Evolutionary conservation across 2,797 vertebrate genomes (phyloP).

Genomic region (Chloroceryle inda): DNA sequence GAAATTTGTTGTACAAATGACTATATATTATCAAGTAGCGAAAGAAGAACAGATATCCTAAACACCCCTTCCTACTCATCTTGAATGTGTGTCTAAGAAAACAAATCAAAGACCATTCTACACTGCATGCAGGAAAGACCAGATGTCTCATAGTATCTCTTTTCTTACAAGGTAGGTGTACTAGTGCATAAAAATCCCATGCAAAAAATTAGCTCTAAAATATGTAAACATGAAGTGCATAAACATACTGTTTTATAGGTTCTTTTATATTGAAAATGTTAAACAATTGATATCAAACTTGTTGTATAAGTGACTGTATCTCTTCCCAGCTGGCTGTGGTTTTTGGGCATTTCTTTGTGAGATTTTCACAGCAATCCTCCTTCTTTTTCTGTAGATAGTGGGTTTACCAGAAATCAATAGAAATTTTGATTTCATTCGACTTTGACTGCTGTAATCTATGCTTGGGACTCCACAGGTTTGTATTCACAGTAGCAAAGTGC

Average conservation of each 20-base stretch:
- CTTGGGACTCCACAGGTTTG: not conserved
- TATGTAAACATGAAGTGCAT: not conserved
- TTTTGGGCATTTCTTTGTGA: slow-evolving; percentile 12
- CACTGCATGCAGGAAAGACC: not conserved
- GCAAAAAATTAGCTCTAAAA: not conserved
- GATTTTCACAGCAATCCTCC: slow-evolving; percentile 3
- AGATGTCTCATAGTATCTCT: not conserved
- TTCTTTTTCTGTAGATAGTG: slow-evolving; percentile 28
- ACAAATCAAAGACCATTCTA: not conserved
- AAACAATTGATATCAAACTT: not conserved
- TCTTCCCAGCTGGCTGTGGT: not conserved
- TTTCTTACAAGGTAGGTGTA: not conserved
- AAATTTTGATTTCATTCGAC: slow-evolving; percentile 9
- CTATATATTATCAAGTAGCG: not conserved
- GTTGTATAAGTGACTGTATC: not conserved
- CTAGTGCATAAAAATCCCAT: not conserved
- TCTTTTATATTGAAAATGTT: not conserved
- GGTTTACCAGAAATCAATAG: slow-evolving; percentile 28
- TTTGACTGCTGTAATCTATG: not conserved
- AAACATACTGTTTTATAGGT: not conserved
- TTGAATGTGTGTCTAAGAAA: not conserved
- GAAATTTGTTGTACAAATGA: not conserved
- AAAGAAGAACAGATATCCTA: not conserved
- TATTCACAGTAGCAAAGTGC: not conserved
- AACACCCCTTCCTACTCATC: not conserved